These are phyloP conservation scores for Morpho achilles DNA, from an alignment of 2,888 invertebrate genomes.

Conservation along the genomic window DNA sequence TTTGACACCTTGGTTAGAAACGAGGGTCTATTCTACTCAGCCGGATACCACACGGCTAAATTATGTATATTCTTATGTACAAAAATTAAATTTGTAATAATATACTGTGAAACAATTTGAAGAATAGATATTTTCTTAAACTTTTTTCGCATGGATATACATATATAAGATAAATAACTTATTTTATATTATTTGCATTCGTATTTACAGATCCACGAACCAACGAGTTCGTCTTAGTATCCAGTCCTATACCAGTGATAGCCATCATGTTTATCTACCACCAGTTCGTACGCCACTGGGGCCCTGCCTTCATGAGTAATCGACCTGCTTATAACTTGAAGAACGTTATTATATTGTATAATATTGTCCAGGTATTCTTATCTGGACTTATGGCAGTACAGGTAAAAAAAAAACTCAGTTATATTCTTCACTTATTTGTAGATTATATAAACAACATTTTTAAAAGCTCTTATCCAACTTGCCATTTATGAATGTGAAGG, in stretches of 20 bases:
- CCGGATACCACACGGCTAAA: too few species aligned
- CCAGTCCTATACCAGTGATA: constrained; percentile 62
- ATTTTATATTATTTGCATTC: background rate
- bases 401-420: constrained; percentile 38
- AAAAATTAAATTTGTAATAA: too few species aligned
- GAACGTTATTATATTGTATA: constrained; percentile 80
- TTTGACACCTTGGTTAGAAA: too few species aligned
- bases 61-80: too few species aligned
- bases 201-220: constrained; percentile 78
- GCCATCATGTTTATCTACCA: constrained; percentile 72
- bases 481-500: too few species aligned
- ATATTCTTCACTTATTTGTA: too few species aligned
- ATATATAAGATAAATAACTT: background rate
- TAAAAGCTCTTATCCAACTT: too few species aligned
- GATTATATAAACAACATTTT: too few species aligned
- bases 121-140: too few species aligned
- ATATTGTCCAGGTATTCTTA: constrained; percentile 80
- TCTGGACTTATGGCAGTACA: constrained; percentile 67
- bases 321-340: constrained; percentile 81
- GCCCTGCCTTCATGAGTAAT: constrained; percentile 83
- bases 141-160: too few species aligned
- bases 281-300: constrained; percentile 77
- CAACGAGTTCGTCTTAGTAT: constrained; percentile 71
- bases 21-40: too few species aligned
- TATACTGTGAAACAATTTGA: too few species aligned